These are phyloP conservation scores for Prionailurus viverrinus DNA, from an alignment of 2,113 vertebrate genomes.

Conservation along the genomic window DNA sequence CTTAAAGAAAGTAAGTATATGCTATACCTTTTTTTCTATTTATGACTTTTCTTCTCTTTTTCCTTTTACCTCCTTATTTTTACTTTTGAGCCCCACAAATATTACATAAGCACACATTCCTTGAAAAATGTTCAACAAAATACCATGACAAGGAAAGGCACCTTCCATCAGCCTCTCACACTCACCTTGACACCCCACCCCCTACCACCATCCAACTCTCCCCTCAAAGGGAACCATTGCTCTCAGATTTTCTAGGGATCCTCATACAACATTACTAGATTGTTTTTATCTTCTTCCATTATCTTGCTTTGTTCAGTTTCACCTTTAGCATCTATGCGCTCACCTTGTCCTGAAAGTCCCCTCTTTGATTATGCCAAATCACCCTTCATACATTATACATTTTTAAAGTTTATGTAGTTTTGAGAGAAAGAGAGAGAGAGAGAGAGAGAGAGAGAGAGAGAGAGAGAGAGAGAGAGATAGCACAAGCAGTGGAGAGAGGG, in stretches of 20 bases:
- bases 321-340: not conserved
- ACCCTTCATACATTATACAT: not conserved
- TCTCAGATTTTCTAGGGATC: not conserved
- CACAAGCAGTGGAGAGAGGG: no score
- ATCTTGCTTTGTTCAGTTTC: not conserved
- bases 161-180: not conserved
- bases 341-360: not conserved
- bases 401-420: no score
- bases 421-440: no score
- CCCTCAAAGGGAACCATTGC: not conserved
- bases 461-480: no score
- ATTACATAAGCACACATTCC: not conserved
- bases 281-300: not conserved
- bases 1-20: not conserved
- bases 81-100: not conserved
- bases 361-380: not conserved
- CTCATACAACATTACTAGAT: not conserved
- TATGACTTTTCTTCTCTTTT: not conserved
- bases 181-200: not conserved
- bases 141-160: not conserved
- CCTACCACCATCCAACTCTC: not conserved
- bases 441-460: no score
- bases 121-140: not conserved
- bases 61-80: not conserved
- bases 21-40: not conserved